phyloP scores from a whole-genome alignment of 1,140 invertebrate species.

The Panagrolaimus sp. region DNA sequence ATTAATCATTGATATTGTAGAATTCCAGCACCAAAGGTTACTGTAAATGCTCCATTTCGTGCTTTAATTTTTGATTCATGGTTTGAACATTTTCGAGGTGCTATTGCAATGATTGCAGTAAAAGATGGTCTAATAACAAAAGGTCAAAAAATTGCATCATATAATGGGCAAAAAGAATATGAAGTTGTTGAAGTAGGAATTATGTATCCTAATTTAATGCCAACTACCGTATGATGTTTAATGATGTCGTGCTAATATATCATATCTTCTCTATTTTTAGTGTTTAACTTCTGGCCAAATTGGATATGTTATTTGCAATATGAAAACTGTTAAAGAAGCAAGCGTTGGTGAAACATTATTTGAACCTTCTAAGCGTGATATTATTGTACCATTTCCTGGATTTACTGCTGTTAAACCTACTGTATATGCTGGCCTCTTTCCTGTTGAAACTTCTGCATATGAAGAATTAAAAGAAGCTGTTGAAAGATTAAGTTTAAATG shows the following conservation, averaged over 20 bases:
- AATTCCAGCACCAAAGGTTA: constrained; percentile 62
- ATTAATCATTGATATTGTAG: constrained; percentile 44
- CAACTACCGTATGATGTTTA: constrained; percentile 61
- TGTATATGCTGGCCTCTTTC: constrained; percentile 87
- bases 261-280: constrained; percentile 22
- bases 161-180: constrained; percentile 69
- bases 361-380: constrained; percentile 58
- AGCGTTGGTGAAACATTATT: constrained; percentile 78
- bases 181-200: constrained; percentile 74
- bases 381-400: constrained; percentile 65
- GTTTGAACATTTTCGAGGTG: constrained; percentile 81
- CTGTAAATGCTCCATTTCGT: constrained; percentile 66
- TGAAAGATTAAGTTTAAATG: constrained; percentile 84
- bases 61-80: constrained; percentile 87
- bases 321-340: constrained; percentile 72
- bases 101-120: constrained; percentile 69
- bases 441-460: constrained; percentile 79
- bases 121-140: constrained; percentile 59
- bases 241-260: neutral
- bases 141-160: constrained; percentile 64
- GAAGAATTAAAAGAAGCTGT: constrained; percentile 68
- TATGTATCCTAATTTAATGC: constrained; percentile 71
- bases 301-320: constrained; percentile 74
- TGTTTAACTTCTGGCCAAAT: constrained; percentile 69
- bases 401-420: constrained; percentile 74